These are phyloP conservation scores for Grapholita molesta DNA, from an alignment of 1,140 invertebrate species.

Conservation along the genomic window DNA sequence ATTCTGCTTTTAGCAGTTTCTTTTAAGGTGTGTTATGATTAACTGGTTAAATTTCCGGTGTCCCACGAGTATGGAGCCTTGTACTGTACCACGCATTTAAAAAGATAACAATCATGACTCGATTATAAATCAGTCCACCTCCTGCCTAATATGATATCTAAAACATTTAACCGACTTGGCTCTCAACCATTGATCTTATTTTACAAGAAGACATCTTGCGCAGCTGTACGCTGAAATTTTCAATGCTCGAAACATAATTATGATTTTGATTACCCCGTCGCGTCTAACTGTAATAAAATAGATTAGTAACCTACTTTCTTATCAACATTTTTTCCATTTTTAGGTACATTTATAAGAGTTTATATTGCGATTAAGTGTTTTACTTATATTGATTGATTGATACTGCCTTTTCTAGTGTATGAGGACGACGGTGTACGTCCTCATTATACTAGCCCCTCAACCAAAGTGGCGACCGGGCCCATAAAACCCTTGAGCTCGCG, in stretches of 20 bases:
- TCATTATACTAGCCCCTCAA: too few species aligned
- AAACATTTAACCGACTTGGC: background rate
- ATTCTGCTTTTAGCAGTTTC: conserved; percentile 6
- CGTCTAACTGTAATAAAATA: background rate
- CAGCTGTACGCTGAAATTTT: background rate
- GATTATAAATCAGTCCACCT: background rate
- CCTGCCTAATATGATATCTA: background rate
- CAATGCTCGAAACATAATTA: background rate
- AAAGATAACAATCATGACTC: background rate
- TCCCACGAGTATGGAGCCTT: conserved; percentile 3
- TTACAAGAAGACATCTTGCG: background rate
- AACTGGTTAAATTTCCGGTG: conserved; percentile 11
- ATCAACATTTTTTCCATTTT: background rate
- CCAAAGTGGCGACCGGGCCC: too few species aligned
- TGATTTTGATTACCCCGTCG: background rate
- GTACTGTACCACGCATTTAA: background rate
- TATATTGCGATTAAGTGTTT: too few species aligned
- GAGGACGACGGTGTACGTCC: too few species aligned
- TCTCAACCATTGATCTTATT: background rate
- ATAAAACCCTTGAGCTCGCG: too few species aligned
- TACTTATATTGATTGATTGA: too few species aligned
- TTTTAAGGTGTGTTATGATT: conserved; percentile 12
- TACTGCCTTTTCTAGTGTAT: too few species aligned
- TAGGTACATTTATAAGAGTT: too few species aligned
- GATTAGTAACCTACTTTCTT: background rate